Evolutionary conservation across 2,888 invertebrate genomes (phyloP).

Genomic region (Asteroscopus sphinx): DNA sequence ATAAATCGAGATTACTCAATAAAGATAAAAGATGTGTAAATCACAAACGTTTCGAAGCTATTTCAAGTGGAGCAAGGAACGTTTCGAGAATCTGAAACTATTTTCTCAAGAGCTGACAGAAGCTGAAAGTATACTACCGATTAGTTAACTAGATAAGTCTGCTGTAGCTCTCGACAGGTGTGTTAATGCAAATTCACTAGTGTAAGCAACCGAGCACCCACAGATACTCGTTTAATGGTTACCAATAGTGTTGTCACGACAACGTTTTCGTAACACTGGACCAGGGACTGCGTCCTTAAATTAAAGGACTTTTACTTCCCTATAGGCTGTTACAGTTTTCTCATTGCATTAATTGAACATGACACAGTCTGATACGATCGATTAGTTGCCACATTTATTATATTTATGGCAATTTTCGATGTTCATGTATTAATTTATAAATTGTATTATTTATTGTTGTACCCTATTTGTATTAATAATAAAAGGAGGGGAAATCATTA

Average conservation of each 20-base stretch:
- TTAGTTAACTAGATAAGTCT: conserved; percentile 73
- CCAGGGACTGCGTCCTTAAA: conserved; percentile 70
- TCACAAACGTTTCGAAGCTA: conserved; percentile 37
- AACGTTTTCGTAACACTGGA: conserved; percentile 72
- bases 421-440: too few species aligned
- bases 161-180: conserved; percentile 69
- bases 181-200: conserved; percentile 74
- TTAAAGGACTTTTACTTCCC: conserved; percentile 82
- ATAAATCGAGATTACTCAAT: conserved; percentile 45
- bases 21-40: conserved; percentile 42
- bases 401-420: too few species aligned
- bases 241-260: conserved; percentile 60
- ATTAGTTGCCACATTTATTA: conserved; percentile 55
- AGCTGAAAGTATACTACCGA: conserved; percentile 65
- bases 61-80: conserved; percentile 32
- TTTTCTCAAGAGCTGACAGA: conserved; percentile 69
- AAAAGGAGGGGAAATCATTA: too few species aligned
- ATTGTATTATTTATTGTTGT: too few species aligned
- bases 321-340: conserved; percentile 65
- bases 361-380: conserved; percentile 68
- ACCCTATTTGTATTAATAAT: too few species aligned
- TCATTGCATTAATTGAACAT: conserved; percentile 71
- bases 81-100: conserved; percentile 59
- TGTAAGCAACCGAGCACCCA: conserved; percentile 43
- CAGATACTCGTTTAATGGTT: conserved; percentile 33